Percentiles rank a stretch among this genome's conserved stretches.
Evolutionary conservation across 2,797 vertebrate genomes (phyloP).

Genomic region (Oryzias sinensis): DNA sequence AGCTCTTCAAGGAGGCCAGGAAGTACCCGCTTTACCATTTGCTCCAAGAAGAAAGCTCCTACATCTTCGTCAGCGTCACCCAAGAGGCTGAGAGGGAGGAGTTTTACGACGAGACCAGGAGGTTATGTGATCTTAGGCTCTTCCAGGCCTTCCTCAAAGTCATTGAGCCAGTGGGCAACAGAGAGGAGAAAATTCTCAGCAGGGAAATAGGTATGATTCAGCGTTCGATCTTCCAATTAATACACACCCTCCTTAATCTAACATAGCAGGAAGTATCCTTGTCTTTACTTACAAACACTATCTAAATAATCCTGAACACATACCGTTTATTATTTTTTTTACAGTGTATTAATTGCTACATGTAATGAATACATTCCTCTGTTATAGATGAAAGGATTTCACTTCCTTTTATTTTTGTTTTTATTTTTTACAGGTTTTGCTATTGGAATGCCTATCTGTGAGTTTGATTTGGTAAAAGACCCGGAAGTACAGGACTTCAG

Average conservation of each 20-base stretch:
- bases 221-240: neutral
- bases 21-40: constrained; percentile 96
- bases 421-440: constrained; percentile 85
- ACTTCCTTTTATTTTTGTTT: neutral
- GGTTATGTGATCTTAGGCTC: constrained; percentile 94
- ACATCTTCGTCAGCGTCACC: constrained; percentile 99
- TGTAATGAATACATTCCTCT: neutral
- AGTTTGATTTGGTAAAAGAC: constrained; percentile 98
- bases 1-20: constrained; percentile 96
- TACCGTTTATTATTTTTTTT: neutral
- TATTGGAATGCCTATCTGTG: constrained; percentile 97
- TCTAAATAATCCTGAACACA: constrained; percentile 9
- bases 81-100: constrained; percentile 97
- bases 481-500: constrained; percentile 97
- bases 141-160: constrained; percentile 98
- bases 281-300: constrained; percentile 8
- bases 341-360: neutral
- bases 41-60: constrained; percentile 97
- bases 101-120: constrained; percentile 97
- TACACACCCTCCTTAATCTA: neutral
- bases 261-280: constrained; percentile 3
- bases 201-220: constrained; percentile 90
- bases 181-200: constrained; percentile 99
- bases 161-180: constrained; percentile 97
- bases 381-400: no score